phyloP scores from a whole-genome alignment of 2,888 invertebrate genomes.

The Polietes domitor region DNA sequence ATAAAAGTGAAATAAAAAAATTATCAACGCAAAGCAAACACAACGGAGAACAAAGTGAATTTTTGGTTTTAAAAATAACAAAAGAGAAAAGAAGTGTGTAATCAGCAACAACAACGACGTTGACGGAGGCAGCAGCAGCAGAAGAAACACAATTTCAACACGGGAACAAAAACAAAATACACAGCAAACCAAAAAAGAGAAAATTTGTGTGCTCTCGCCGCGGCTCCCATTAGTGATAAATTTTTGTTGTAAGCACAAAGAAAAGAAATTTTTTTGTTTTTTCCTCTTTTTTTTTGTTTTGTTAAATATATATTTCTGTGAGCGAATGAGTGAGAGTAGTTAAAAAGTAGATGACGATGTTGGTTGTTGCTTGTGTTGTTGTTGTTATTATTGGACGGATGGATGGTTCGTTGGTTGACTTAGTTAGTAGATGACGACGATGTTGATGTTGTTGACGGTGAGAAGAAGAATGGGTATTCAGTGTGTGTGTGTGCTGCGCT shows the following conservation, averaged over 20 bases:
- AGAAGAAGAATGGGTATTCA: slow-evolving; percentile 33
- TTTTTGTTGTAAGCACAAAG: slow-evolving; percentile 69
- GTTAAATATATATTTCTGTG: slow-evolving; percentile 39
- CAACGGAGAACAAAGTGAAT: slow-evolving; percentile 51
- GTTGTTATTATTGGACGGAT: slow-evolving; percentile 32
- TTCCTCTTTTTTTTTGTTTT: slow-evolving; percentile 27
- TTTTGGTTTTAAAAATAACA: slow-evolving; percentile 54
- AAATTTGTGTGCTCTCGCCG: slow-evolving; percentile 62
- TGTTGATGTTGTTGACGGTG: slow-evolving; percentile 26
- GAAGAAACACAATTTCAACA: slow-evolving; percentile 50
- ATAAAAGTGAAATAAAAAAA: slow-evolving; percentile 65
- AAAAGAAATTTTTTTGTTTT: slow-evolving; percentile 56
- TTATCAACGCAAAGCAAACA: slow-evolving; percentile 49
- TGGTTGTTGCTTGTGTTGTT: slow-evolving; percentile 42
- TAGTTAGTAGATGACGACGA: slow-evolving; percentile 28
- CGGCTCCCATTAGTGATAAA: slow-evolving; percentile 68
- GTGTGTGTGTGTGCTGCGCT: too few relatives aligned
- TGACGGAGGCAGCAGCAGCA: slow-evolving; percentile 38
- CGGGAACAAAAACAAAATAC: slow-evolving; percentile 63
- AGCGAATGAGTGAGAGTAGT: slow-evolving; percentile 51
- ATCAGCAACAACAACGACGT: slow-evolving; percentile 53
- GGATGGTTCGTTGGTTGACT: slow-evolving; percentile 26
- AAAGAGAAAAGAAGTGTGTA: slow-evolving; percentile 51
- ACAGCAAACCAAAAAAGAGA: slow-evolving; percentile 46
- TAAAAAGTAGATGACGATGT: slow-evolving; percentile 57